These are phyloP conservation scores for Phymanthus crucifer DNA, from an alignment of 92 coral and sea anemone species.

Conservation along the genomic window DNA sequence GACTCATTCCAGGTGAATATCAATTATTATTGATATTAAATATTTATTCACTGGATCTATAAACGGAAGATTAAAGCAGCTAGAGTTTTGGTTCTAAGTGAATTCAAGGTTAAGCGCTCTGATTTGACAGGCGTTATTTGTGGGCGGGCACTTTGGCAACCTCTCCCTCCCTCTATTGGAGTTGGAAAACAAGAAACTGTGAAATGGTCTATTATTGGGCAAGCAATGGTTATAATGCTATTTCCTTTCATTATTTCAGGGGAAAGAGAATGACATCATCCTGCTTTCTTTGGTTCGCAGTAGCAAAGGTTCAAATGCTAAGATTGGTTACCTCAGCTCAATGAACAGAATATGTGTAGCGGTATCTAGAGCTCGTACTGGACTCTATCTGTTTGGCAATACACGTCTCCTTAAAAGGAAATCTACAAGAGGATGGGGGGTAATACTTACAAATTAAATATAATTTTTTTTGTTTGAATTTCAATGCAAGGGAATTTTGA, in stretches of 20 bases:
- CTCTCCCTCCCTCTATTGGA: too few species aligned
- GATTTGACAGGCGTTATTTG: too few species aligned
- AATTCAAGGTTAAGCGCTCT: too few species aligned
- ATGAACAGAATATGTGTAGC: slow-evolving; percentile 82
- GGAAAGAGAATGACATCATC: slow-evolving; percentile 76
- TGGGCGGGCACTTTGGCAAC: too few species aligned
- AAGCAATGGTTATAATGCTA: not conserved
- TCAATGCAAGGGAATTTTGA: too few species aligned
- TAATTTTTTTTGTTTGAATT: too few species aligned
- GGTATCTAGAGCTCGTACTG: slow-evolving; percentile 79
- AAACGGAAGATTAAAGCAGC: too few species aligned
- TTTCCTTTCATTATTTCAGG: slow-evolving; percentile 33
- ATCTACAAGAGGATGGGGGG: slow-evolving; percentile 59
- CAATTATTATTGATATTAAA: too few species aligned
- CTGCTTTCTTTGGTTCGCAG: slow-evolving; percentile 83
- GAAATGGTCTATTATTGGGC: not conserved
- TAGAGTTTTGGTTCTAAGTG: too few species aligned
- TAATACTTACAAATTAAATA: too few species aligned
- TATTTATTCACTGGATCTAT: too few species aligned
- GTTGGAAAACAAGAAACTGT: too few species aligned
- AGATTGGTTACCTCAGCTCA: slow-evolving; percentile 65
- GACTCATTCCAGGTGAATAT: slow-evolving; percentile 34
- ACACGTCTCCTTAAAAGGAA: not conserved
- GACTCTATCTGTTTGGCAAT: slow-evolving; percentile 77
- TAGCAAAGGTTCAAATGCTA: not conserved